These are phyloP conservation scores for Achatina immaculata DNA, from an alignment of 1,140 invertebrate species.

Conservation along the genomic window DNA sequence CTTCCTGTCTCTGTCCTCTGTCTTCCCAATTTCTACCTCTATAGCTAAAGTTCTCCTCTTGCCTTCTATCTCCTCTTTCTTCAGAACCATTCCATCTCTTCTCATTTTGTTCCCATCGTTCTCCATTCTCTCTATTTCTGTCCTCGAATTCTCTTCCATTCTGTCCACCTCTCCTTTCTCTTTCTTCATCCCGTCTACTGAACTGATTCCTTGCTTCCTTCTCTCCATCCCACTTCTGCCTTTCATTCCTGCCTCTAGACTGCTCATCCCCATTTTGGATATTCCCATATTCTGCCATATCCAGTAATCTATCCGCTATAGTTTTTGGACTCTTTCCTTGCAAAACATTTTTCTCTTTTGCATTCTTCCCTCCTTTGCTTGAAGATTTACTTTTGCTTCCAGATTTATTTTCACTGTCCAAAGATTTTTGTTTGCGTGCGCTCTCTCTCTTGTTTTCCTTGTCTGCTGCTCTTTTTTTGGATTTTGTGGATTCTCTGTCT, in stretches of 20 bases:
- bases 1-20: constrained; percentile 18
- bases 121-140: not conserved
- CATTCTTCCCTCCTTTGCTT: not conserved
- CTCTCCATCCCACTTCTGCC: constrained; percentile 33
- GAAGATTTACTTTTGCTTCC: constrained; percentile 23
- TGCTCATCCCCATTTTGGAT: not conserved
- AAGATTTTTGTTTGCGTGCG: not conserved
- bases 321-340: not conserved
- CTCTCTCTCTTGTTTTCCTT: not conserved
- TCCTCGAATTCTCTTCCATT: not conserved
- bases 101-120: not conserved
- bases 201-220: constrained; percentile 16
- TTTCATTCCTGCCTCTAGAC: constrained; percentile 7
- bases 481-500: not conserved
- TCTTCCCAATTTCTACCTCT: constrained; percentile 22
- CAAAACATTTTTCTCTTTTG: not conserved
- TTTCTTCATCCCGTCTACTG: not conserved
- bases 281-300: constrained; percentile 31
- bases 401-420: not conserved
- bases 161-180: not conserved
- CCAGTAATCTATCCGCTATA: constrained; percentile 31
- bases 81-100: not conserved
- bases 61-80: constrained; percentile 4
- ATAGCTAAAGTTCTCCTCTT: not conserved
- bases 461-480: constrained; percentile 6